phyloP scores from a whole-genome alignment of 2,113 vertebrate species.

The Planiliza haematocheilus region DNA sequence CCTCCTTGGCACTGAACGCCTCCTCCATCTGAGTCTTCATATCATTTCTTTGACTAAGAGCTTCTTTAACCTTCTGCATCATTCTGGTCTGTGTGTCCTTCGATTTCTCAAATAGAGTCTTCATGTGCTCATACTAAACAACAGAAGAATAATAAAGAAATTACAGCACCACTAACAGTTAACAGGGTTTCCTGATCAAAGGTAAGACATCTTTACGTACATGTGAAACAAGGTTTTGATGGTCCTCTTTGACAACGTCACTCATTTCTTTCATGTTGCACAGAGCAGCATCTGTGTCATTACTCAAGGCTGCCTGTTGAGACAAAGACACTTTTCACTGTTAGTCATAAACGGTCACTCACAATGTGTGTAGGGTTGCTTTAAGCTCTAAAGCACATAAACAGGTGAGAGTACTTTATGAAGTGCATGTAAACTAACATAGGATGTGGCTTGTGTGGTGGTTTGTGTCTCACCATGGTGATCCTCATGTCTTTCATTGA shows the following conservation, averaged over 20 bases:
- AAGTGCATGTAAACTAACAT: too few species aligned
- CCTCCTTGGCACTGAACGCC: constrained; percentile 80
- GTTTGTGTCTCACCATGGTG: constrained; percentile 72
- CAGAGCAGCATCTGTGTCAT: constrained; percentile 69
- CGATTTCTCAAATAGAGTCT: constrained; percentile 73
- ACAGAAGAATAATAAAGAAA: constrained; percentile 9
- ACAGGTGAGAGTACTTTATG: not conserved
- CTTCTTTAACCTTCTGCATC: constrained; percentile 80
- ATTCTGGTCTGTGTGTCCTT: constrained; percentile 68
- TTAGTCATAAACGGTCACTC: not conserved
- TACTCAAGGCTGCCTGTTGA: constrained; percentile 64
- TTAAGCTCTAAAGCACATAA: not conserved
- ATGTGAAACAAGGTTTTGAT: constrained; percentile 69
- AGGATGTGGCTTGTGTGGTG: not conserved
- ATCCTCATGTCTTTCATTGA: constrained; percentile 67
- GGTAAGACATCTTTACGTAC: constrained; percentile 55
- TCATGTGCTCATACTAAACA: constrained; percentile 68
- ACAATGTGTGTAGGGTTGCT: not conserved
- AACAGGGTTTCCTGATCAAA: not conserved
- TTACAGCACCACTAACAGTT: not conserved
- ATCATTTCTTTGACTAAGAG: constrained; percentile 78
- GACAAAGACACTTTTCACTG: not conserved
- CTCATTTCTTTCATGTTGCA: constrained; percentile 65
- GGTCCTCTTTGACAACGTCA: constrained; percentile 69
- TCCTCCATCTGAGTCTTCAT: constrained; percentile 81